Evolutionary conservation across 2,797 vertebrate genomes (phyloP).

Genomic region (Macropus fuliginosus): DNA sequence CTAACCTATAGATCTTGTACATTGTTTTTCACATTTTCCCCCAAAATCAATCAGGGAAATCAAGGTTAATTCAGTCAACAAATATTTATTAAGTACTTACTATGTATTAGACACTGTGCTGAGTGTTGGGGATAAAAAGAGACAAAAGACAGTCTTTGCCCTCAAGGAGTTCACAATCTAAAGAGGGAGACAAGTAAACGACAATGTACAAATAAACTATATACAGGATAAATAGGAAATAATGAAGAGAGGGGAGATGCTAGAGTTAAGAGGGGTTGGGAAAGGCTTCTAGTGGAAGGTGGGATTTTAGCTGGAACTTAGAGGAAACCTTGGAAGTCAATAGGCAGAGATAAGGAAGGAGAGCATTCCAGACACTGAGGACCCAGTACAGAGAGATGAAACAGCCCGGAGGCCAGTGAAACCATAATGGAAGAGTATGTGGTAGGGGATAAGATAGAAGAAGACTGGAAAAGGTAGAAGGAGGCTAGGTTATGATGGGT

Average conservation of each 20-base stretch:
- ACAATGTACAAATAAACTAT: not conserved
- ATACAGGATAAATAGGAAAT: not conserved
- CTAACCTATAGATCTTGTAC: not conserved
- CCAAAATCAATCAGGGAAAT: not conserved
- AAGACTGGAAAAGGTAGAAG: not conserved
- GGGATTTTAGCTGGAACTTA: not conserved
- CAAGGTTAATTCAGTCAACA: not conserved
- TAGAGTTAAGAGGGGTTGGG: not conserved
- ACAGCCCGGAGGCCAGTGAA: not conserved
- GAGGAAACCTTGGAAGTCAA: not conserved
- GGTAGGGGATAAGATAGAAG: not conserved
- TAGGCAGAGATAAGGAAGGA: not conserved
- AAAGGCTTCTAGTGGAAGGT: not conserved
- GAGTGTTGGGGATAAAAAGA: not conserved
- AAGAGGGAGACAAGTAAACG: not conserved
- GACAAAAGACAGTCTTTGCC: not conserved
- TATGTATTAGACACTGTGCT: not conserved
- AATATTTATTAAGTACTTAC: not conserved
- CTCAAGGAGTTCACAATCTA: not conserved
- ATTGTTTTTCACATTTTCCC: not conserved
- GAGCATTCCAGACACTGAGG: not conserved
- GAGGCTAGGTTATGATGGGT: no score
- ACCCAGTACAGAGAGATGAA: not conserved
- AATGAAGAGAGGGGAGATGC: not conserved
- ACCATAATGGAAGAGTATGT: not conserved